phyloP scores from a whole-genome alignment of 2,113 vertebrate genomes.

The Copsychus sechellarum region DNA sequence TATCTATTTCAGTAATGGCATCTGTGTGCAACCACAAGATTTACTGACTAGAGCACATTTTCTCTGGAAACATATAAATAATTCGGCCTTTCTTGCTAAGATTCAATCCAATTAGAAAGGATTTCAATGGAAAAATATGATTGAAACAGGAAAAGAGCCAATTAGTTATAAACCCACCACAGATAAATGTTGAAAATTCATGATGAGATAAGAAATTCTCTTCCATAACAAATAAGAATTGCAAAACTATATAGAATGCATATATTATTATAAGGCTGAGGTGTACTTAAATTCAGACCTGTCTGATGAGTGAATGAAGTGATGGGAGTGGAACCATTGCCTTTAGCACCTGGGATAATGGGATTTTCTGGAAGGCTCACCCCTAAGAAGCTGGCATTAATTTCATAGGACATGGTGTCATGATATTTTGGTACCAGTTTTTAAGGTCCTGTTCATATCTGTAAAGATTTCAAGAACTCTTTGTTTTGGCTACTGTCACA shows the following conservation, averaged over 20 bases:
- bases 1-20: neutral
- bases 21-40: neutral
- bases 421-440: neutral
- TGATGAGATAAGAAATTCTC: neutral
- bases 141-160: neutral
- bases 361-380: neutral
- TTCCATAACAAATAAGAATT: neutral
- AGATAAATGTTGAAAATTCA: neutral
- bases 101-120: neutral
- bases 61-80: neutral
- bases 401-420: neutral
- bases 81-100: neutral
- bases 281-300: neutral
- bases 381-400: neutral
- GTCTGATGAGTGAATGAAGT: neutral
- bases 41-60: neutral
- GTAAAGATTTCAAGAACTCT: neutral
- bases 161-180: neutral
- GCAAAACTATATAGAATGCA: neutral
- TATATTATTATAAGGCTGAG: neutral
- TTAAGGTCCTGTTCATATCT: neutral
- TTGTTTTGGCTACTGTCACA: neutral
- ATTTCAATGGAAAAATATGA: neutral
- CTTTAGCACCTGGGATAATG: neutral
- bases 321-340: neutral